Conservation (phyloP, 2,888 invertebrate genomes). For the Dendrolimus houi region DNA sequence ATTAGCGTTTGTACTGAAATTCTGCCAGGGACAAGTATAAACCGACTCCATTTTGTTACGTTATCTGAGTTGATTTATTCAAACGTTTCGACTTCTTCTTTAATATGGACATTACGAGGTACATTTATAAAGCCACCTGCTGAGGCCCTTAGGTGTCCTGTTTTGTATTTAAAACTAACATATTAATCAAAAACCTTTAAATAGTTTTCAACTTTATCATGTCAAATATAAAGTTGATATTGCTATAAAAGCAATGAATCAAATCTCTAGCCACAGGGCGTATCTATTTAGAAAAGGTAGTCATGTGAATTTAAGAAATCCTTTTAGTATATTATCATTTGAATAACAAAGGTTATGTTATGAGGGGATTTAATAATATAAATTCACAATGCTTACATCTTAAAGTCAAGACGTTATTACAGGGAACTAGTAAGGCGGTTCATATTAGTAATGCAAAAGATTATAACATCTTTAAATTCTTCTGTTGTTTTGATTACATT, state of each 20-base stretch:
- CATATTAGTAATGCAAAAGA: not conserved
- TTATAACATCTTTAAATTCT: no score
- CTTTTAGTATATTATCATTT: conserved; percentile 71
- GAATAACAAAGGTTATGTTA: conserved; percentile 66
- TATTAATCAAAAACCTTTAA: conserved; percentile 2
- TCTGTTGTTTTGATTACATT: no score
- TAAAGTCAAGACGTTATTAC: conserved; percentile 60
- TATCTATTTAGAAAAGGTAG: conserved; percentile 66
- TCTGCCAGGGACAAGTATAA: not conserved
- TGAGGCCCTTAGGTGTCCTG: conserved; percentile 64
- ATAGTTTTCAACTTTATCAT: conserved; percentile 18
- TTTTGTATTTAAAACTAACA: conserved; percentile 31
- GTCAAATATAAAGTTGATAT: conserved; percentile 10
- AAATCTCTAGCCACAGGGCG: conserved; percentile 65
- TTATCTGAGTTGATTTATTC: conserved; percentile 9
- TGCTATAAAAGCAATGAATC: conserved; percentile 15
- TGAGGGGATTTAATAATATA: conserved; percentile 46
- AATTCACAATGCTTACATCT: conserved; percentile 20
- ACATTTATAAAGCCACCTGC: conserved; percentile 57
- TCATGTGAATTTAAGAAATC: conserved; percentile 69
- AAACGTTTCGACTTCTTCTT: conserved; percentile 33
- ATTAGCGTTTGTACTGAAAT: no score
- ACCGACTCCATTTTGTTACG: not conserved
- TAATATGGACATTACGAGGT: conserved; percentile 44
- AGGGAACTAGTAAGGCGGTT: conserved; percentile 54